Evolutionary conservation across 2,797 vertebrate genomes (phyloP).

Genomic region (Sebastes umbrosus): DNA sequence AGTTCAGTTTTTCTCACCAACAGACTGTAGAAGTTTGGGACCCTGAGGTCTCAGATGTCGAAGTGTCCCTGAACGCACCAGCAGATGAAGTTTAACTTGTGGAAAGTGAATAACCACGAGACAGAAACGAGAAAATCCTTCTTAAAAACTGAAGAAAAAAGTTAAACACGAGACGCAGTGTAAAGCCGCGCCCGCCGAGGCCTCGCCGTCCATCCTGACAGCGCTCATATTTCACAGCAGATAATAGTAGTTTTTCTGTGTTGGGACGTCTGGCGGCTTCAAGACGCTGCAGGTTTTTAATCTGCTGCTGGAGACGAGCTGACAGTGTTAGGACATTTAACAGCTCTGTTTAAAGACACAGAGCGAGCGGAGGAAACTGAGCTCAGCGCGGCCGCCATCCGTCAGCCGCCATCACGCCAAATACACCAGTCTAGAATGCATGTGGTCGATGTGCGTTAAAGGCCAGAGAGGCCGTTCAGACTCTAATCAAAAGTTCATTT

Average conservation of each 20-base stretch:
- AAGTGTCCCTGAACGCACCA: not conserved
- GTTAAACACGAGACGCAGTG: not conserved
- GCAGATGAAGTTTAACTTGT: not conserved
- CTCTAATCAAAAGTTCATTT: not conserved
- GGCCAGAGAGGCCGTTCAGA: not conserved
- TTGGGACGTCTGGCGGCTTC: not conserved
- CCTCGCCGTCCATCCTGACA: not conserved
- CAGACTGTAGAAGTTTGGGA: not conserved
- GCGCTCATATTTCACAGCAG: constrained; percentile 11
- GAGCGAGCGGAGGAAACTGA: constrained; percentile 19
- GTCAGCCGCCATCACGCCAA: constrained; percentile 2
- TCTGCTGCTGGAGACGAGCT: constrained; percentile 31
- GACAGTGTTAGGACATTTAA: constrained; percentile 40
- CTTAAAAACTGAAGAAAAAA: not conserved
- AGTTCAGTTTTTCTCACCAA: not conserved
- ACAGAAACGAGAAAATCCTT: not conserved
- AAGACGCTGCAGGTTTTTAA: constrained; percentile 7
- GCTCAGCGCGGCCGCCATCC: not conserved
- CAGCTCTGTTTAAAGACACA: constrained; percentile 42
- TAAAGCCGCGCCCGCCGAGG: not conserved
- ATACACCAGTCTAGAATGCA: not conserved
- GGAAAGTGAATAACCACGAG: not conserved
- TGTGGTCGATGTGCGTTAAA: not conserved
- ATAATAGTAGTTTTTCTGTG: constrained; percentile 34
- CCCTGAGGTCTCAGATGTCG: not conserved